Conservation (phyloP, 2,888 invertebrate genomes). For the Sinelater perroti region DNA sequence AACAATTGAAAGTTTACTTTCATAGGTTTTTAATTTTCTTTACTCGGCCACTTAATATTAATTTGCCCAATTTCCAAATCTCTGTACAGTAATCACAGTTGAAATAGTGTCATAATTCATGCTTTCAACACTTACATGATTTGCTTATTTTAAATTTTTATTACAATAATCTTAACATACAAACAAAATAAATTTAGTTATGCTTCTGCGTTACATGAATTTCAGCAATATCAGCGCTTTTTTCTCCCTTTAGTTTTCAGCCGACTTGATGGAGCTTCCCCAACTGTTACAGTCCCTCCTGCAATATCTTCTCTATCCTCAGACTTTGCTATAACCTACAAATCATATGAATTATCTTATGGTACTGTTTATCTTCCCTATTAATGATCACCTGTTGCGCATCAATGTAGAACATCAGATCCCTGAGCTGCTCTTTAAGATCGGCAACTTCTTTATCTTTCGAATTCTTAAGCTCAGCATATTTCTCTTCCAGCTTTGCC, state of each 20-base stretch:
- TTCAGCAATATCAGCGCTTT: slow-evolving; percentile 17
- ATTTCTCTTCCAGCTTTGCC: slow-evolving; percentile 64
- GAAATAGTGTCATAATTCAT: too few relatives aligned
- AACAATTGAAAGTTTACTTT: too few relatives aligned
- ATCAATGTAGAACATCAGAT: slow-evolving; percentile 96
- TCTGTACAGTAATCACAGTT: too few relatives aligned
- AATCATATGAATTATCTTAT: background rate
- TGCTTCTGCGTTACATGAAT: too few relatives aligned
- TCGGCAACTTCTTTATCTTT: slow-evolving; percentile 77
- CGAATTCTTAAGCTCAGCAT: slow-evolving; percentile 58
- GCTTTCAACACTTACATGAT: too few relatives aligned
- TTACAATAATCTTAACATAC: background rate
- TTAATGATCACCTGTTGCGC: slow-evolving; percentile 69
- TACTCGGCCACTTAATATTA: too few relatives aligned
- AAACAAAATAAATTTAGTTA: slow-evolving; percentile 11
- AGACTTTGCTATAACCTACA: slow-evolving; percentile 63
- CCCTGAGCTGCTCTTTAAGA: slow-evolving; percentile 90
- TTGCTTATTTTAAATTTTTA: too few relatives aligned
- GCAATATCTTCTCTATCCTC: slow-evolving; percentile 67
- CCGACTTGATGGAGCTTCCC: slow-evolving; percentile 53
- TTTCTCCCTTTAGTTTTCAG: slow-evolving; percentile 41
- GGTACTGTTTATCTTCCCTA: too few relatives aligned
- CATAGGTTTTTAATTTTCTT: too few relatives aligned
- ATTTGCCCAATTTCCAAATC: too few relatives aligned
- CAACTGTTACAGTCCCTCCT: slow-evolving; percentile 69